A percentile compares a stretch with the other conserved stretches of the same genome.
Evolutionary conservation across 2,797 vertebrate species (phyloP).

Genomic region (Oreonectes daqikongensis): DNA sequence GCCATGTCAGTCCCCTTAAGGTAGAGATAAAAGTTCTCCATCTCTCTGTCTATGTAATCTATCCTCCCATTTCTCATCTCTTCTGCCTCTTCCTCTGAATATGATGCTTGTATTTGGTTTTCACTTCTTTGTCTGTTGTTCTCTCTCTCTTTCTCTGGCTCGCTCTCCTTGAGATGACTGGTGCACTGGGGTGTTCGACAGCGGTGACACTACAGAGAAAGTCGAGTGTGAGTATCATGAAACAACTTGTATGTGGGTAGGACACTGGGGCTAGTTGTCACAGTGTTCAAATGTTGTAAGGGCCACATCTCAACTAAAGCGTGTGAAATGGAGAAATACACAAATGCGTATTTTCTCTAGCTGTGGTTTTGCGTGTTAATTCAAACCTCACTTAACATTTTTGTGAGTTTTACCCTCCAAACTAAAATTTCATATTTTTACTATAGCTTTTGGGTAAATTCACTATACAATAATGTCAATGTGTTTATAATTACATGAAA

Average conservation of each 20-base stretch:
- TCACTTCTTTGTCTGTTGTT: conserved; percentile 1
- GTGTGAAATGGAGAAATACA: no score
- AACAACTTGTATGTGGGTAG: neutral
- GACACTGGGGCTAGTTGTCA: neutral
- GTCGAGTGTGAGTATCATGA: neutral
- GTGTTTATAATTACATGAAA: no score
- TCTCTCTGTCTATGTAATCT: conserved; percentile 48
- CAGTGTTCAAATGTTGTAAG: neutral
- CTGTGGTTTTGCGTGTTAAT: neutral
- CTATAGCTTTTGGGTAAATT: neutral
- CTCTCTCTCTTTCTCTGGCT: neutral
- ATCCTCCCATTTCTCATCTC: conserved; percentile 47
- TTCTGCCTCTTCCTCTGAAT: conserved; percentile 23
- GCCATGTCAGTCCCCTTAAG: conserved; percentile 42
- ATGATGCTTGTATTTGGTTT: conserved; percentile 21
- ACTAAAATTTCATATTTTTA: neutral
- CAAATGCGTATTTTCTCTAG: neutral
- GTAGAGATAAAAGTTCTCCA: conserved; percentile 50
- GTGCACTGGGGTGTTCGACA: conserved; percentile 12
- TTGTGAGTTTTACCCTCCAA: neutral
- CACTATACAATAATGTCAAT: no score
- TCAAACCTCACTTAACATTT: neutral
- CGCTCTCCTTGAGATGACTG: conserved; percentile 23
- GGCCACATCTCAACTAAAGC: no score
- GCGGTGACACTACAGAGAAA: conserved; percentile 4